Percentiles rank a stretch among this genome's conserved stretches.
phyloP scores from a whole-genome alignment of 2,888 invertebrate genomes.

The Miltochrista miniata region DNA sequence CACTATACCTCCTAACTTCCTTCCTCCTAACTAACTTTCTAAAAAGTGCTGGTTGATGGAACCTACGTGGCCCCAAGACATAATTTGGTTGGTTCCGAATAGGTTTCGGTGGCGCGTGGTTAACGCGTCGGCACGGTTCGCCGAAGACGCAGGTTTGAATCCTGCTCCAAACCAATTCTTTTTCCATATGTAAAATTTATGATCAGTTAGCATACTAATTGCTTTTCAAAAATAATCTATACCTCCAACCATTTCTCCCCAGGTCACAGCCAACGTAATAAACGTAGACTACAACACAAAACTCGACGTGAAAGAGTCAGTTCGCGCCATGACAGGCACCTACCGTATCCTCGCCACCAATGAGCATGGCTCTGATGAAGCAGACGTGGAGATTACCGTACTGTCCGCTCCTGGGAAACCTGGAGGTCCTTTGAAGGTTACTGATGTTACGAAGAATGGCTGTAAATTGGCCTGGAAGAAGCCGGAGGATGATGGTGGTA shows the following conservation, averaged over 20 bases:
- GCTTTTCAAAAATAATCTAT: too few species aligned
- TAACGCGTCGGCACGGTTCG: too few species aligned
- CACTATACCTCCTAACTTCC: too few species aligned
- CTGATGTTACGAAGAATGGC: slow-evolving; percentile 94
- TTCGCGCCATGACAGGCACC: slow-evolving; percentile 93
- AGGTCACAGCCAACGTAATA: slow-evolving; percentile 89
- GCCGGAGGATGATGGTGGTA: slow-evolving; percentile 96
- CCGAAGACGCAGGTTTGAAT: too few species aligned
- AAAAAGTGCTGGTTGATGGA: too few species aligned
- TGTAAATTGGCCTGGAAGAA: slow-evolving; percentile 97
- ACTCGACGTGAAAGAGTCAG: slow-evolving; percentile 89
- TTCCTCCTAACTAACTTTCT: too few species aligned
- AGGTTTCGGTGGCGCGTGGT: too few species aligned
- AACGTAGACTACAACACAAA: slow-evolving; percentile 97
- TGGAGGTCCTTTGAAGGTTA: slow-evolving; percentile 94
- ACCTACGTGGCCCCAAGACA: too few species aligned
- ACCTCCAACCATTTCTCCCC: background rate
- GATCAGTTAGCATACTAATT: too few species aligned
- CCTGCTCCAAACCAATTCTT: too few species aligned
- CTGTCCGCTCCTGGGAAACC: slow-evolving; percentile 92
- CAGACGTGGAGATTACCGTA: slow-evolving; percentile 97
- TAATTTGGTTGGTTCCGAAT: too few species aligned
- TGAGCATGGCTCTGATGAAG: slow-evolving; percentile 95
- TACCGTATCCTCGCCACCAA: slow-evolving; percentile 96
- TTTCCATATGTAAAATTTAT: too few species aligned